Evolutionary conservation across 2,888 invertebrate genomes (phyloP).

Genomic region (Macrosoma leucophasiata): DNA sequence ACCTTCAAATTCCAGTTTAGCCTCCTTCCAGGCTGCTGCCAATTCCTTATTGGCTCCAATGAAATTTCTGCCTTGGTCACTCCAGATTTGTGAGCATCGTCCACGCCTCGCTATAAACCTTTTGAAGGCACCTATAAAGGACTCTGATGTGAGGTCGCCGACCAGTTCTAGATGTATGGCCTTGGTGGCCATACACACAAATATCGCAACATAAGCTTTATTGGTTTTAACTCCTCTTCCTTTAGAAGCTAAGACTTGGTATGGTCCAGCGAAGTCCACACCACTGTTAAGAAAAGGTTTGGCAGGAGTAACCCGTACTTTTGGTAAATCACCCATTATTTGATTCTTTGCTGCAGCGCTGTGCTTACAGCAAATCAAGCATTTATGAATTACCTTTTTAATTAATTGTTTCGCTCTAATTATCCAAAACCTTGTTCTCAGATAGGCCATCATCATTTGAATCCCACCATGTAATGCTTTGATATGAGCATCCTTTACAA

Average conservation of each 20-base stretch:
- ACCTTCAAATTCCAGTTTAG: slow-evolving; percentile 10
- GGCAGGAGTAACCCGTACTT: slow-evolving; percentile 11
- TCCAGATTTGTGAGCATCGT: slow-evolving; percentile 19
- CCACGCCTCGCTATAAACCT: slow-evolving; percentile 26
- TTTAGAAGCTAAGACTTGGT: slow-evolving; percentile 9
- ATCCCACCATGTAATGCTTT: background rate
- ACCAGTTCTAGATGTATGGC: slow-evolving; percentile 21
- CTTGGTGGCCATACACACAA: slow-evolving; percentile 20
- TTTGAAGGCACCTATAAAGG: slow-evolving; percentile 20
- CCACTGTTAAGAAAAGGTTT: slow-evolving; percentile 13
- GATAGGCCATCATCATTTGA: slow-evolving; percentile 5
- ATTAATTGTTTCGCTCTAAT: slow-evolving; percentile 6
- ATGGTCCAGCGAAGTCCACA: slow-evolving; percentile 21
- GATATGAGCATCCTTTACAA: slow-evolving; percentile 13
- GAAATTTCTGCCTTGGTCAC: slow-evolving; percentile 24
- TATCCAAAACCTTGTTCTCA: slow-evolving; percentile 14
- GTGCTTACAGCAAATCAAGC: slow-evolving; percentile 11
- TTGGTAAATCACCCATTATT: slow-evolving; percentile 17
- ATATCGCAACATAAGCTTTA: slow-evolving; percentile 12
- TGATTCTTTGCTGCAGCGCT: slow-evolving; percentile 5
- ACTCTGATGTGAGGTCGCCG: slow-evolving; percentile 14
- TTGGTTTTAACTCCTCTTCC: slow-evolving; percentile 13
- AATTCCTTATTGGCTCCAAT: slow-evolving; percentile 22
- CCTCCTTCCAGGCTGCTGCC: slow-evolving; percentile 12
- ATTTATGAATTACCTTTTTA: slow-evolving; percentile 7